A percentile compares a stretch with the other conserved stretches of the same genome.
These are phyloP conservation scores for Diabrotica virgifera DNA, from an alignment of 1,140 invertebrate species.

Conservation along the genomic window DNA sequence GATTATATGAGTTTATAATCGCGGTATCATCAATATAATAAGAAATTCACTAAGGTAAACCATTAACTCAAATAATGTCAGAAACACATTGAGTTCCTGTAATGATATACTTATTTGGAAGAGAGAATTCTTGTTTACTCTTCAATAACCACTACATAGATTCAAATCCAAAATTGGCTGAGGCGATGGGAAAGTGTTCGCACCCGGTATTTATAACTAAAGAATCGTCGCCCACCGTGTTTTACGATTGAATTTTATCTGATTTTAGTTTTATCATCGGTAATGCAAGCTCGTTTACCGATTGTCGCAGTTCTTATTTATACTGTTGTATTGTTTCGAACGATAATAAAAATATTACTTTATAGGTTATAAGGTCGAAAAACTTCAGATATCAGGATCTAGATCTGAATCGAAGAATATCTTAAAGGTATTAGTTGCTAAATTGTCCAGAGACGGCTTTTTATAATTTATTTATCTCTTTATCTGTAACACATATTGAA, in stretches of 20 bases:
- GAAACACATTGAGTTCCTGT: constrained; percentile 8
- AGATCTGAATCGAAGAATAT: neutral
- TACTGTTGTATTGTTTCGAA: constrained; percentile 8
- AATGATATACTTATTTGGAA: constrained; percentile 23
- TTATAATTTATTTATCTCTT: neutral
- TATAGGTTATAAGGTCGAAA: constrained; percentile 2
- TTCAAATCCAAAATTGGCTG: constrained; percentile 15
- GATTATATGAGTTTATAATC: too few relatives aligned
- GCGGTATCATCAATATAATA: neutral
- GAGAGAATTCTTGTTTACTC: constrained; percentile 16
- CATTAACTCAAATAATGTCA: neutral
- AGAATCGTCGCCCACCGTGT: constrained; percentile 20
- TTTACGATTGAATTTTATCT: constrained; percentile 23
- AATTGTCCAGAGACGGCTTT: neutral
- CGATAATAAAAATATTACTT: neutral
- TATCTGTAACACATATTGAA: too few relatives aligned
- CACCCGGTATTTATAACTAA: constrained; percentile 23
- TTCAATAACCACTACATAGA: constrained; percentile 1
- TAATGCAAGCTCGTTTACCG: constrained; percentile 11
- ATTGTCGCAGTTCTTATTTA: constrained; percentile 15
- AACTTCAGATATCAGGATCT: neutral
- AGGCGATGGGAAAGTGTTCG: constrained; percentile 17
- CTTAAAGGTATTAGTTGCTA: neutral
- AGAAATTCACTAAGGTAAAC: neutral
- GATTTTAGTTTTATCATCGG: constrained; percentile 20